Base-by-base conservation (phyloP, 2,888 invertebrate genomes). In the Apantesis nais region DNA sequence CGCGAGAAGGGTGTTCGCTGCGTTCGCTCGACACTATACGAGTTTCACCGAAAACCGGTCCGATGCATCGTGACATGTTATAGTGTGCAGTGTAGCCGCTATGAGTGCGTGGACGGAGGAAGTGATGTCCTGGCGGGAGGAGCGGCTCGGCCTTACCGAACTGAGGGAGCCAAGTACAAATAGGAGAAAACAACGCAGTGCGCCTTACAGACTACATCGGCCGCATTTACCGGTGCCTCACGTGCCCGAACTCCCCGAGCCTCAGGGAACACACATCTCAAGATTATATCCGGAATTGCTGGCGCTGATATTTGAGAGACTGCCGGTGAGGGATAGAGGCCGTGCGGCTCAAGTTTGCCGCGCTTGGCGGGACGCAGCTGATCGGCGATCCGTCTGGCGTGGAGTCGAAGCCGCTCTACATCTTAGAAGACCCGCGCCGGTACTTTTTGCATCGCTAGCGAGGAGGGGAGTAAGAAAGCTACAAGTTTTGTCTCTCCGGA, bases 361-460 rank as follows among this genome's bases (percentile, higher is more conserved):
- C 71, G 95, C 97, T 72, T 99, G 99, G 99, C 95, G 98, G 74
- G 99, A 99, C 87, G 99, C 99, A 63, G 97, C 98, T 44, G 99
- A 99, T 92, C 97, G 98, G 84, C 97, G 98, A 83, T 97, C 97
- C 60, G 98, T 99, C 31, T 99, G 99, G 99, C 97, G 98, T 81
- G 98, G 98, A 68, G 98, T 98, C 48, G 98, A 98, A 89, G 99
- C 99, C 0, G 97, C 98, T 82, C 92, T 99, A 76, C 99, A 99
- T 90, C 96, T 99, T 66, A 96, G 98, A 75, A 96, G 97, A 81
- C 97, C 98, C 75, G 97, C 98, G 75, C 97, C 98, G 22, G 97
- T 97, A 81, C 96, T 99, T 71, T 99, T 98, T 92, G 96, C 97
- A 39, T 98, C 98, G 75, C 93, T 99, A 74, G 98, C 98, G 62